phyloP scores from a whole-genome alignment of 2,113 vertebrate genomes.

The Callorhinus ursinus region DNA sequence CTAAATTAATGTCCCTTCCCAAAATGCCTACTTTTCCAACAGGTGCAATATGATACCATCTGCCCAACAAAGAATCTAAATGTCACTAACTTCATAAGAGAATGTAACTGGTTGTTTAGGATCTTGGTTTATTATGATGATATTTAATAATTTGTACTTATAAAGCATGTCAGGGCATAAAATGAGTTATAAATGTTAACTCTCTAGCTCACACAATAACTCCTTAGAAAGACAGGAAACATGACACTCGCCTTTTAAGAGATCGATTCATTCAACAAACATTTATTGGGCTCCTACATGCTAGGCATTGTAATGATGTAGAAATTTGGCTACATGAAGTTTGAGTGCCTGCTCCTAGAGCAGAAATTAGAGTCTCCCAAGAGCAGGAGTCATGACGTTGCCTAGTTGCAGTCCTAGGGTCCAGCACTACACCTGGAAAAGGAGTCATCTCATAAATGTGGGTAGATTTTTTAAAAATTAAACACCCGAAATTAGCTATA shows the following conservation, averaged over 20 bases:
- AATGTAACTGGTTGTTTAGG: constrained; percentile 53
- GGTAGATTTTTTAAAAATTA: not conserved
- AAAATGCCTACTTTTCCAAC: constrained; percentile 70
- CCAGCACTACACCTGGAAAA: constrained; percentile 3
- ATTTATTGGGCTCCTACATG: constrained; percentile 11
- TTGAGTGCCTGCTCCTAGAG: not conserved
- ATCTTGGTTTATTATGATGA: constrained; percentile 55
- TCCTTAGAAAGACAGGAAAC: constrained; percentile 32
- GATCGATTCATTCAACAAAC: constrained; percentile 42
- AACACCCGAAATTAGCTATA: not conserved
- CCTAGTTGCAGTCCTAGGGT: not conserved
- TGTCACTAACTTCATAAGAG: constrained; percentile 69
- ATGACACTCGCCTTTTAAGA: not conserved
- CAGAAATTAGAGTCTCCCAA: not conserved
- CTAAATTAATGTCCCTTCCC: constrained; percentile 72
- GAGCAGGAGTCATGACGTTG: not conserved
- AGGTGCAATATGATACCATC: constrained; percentile 74
- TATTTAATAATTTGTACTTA: constrained; percentile 64
- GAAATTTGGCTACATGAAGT: not conserved
- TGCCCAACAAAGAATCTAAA: constrained; percentile 74
- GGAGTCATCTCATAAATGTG: not conserved
- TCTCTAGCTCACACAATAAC: not conserved
- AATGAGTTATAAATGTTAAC: constrained; percentile 40
- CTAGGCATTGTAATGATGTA: not conserved
- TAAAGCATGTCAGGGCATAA: not conserved